Conservation (phyloP, 2,888 invertebrate species). For the Sycophila texana region DNA sequence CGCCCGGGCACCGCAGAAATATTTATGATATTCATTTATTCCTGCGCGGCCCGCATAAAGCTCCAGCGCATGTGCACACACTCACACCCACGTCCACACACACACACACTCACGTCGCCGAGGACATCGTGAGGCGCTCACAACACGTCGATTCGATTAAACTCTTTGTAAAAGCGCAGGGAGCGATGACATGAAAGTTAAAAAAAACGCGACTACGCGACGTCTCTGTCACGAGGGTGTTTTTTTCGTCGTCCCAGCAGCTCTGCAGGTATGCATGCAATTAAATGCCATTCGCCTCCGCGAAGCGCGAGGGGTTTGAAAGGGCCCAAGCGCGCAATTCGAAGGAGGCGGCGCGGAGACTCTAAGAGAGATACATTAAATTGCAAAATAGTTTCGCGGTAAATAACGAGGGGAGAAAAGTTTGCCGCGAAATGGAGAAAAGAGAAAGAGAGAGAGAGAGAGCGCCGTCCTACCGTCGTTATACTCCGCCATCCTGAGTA, state of each 20-base stretch:
- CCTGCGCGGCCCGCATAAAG: background rate
- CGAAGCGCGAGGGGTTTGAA: background rate
- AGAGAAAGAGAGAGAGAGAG: slow-evolving; percentile 45
- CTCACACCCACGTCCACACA: background rate
- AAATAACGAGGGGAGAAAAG: slow-evolving; percentile 67
- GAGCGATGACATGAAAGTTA: background rate
- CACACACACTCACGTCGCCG: background rate
- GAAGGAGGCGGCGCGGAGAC: background rate
- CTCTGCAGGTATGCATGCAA: slow-evolving; percentile 50
- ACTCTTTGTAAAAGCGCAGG: slow-evolving; percentile 3
- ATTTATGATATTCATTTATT: slow-evolving; percentile 55
- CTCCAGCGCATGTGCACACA: background rate
- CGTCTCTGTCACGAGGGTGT: background rate
- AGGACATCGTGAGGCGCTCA: background rate
- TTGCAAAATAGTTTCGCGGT: slow-evolving; percentile 68
- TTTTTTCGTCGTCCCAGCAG: background rate
- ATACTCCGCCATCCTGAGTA: background rate
- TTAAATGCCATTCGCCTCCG: slow-evolving; percentile 56
- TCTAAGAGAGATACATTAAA: slow-evolving; percentile 62
- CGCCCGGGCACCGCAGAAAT: slow-evolving; percentile 27
- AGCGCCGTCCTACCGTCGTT: slow-evolving; percentile 47
- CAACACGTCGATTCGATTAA: slow-evolving; percentile 47
- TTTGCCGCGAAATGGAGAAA: slow-evolving; percentile 59
- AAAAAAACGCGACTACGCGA: slow-evolving; percentile 6
- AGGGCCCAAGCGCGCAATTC: background rate